Evolutionary conservation across 2,797 vertebrate genomes (phyloP), one percentile per base, ranked within the genome.

Genomic region (Podarcis lilfordi): DNA sequence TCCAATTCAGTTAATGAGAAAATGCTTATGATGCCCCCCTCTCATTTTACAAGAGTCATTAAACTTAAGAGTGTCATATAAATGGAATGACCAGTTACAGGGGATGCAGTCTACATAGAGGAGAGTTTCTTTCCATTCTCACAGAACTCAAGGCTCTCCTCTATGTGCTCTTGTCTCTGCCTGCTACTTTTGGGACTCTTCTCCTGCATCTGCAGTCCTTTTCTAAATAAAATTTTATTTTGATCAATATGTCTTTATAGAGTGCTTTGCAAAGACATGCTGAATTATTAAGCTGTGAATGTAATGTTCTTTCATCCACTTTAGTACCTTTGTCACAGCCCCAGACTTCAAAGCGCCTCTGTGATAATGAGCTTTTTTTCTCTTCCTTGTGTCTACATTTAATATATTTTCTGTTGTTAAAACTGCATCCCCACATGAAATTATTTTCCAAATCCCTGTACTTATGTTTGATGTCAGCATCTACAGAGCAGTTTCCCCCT

Each of bases 251-350:
- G 91, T 75, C 50, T 92, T 92, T 91, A 90, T 76, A 94, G 87
- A 92, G 50, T 85, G 37, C 10, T 64, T 93, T 92, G 85, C 89
- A 95, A 89, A 94, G 89, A 94, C 94, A 87, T 0, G 1, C n/a
- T 93, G 90, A 96, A 94, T 93, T 91, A 93, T 93, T 95, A 94
- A 95, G 88, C 32, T 82, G 87, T 90, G 87, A 94, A 92, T 81
- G 85, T 80, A 94, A 83, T 84, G 94, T 80, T 35, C 93, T 95
- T 96, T 94, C 40, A 94, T 95, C 91, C 90, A 93, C 75, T 89
- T 66, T 72, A 68, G 11, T 93, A 93, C 86, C 91, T 92, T 94
- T 94, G 92, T 94, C 77, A 91, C 40, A 93, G 85, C 0, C 50
- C 84, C 68, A 59, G 35, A 94, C 78, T 95, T 96, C 89, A 95